A percentile compares a stretch with the other conserved stretches of the same genome.
phyloP scores from a whole-genome alignment of 2,888 invertebrate species.

The Dusona sp. region DNA sequence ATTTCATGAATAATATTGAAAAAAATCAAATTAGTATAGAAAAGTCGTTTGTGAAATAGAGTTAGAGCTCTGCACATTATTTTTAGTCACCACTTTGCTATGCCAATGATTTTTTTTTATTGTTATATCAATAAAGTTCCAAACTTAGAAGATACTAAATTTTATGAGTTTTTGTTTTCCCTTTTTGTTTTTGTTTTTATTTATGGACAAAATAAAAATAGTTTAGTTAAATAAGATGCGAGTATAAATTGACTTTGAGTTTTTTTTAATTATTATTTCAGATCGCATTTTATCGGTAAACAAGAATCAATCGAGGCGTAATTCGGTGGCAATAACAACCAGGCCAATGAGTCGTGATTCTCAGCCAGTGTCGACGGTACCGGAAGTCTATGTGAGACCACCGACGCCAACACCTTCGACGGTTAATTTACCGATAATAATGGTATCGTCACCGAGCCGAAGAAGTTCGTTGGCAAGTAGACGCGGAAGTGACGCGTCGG shows the following conservation, averaged over 20 bases:
- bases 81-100: not conserved
- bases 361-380: constrained; percentile 78
- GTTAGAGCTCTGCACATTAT: not conserved
- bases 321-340: constrained; percentile 25
- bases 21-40: not conserved
- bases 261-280: constrained; percentile 11
- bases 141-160: not conserved
- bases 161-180: not conserved
- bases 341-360: constrained; percentile 56
- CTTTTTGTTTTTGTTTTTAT: not conserved
- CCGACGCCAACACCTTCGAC: constrained; percentile 82
- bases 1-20: not conserved
- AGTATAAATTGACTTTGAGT: not conserved
- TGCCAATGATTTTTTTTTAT: too few relatives aligned
- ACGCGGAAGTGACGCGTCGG: constrained; percentile 74
- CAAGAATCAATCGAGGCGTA: constrained; percentile 54
- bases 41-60: not conserved
- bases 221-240: not conserved
- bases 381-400: constrained; percentile 83
- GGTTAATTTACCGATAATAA: constrained; percentile 81
- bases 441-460: constrained; percentile 82
- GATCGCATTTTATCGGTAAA: constrained; percentile 52
- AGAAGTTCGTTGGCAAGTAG: constrained; percentile 81
- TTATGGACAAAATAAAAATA: not conserved
- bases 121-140: not conserved